phyloP scores from a whole-genome alignment of 2,888 invertebrate genomes.

The Eristalinus sepulchralis region DNA sequence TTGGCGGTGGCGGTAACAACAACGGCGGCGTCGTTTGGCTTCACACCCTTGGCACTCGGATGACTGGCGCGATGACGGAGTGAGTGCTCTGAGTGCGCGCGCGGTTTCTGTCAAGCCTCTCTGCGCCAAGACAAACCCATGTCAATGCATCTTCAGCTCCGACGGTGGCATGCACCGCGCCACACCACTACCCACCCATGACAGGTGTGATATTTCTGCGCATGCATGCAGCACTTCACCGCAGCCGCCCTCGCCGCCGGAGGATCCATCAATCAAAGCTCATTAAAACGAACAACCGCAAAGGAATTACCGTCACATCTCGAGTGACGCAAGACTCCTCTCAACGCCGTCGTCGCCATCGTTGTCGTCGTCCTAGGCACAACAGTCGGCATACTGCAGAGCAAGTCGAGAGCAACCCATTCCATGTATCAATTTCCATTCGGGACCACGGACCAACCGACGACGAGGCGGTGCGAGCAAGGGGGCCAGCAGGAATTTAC shows the following conservation, averaged over 20 bases:
- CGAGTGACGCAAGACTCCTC: slow-evolving; percentile 57
- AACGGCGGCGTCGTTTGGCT: slow-evolving; percentile 19
- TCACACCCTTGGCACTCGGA: slow-evolving; percentile 61
- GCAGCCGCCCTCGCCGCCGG: slow-evolving; percentile 20
- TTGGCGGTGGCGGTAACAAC: neutral
- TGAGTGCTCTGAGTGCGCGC: slow-evolving; percentile 8
- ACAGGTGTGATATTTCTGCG: slow-evolving; percentile 70
- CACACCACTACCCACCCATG: slow-evolving; percentile 63
- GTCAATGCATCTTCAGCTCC: slow-evolving; percentile 52
- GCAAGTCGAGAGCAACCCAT: neutral
- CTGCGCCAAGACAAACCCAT: slow-evolving; percentile 53
- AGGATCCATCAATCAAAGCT: slow-evolving; percentile 71
- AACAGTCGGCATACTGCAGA: neutral
- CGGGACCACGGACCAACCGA: slow-evolving; percentile 11
- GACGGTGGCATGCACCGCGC: slow-evolving; percentile 50
- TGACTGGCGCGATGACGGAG: slow-evolving; percentile 50
- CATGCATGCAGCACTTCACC: neutral
- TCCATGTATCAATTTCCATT: slow-evolving; percentile 49
- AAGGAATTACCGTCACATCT: slow-evolving; percentile 59
- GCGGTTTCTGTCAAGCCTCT: slow-evolving; percentile 61
- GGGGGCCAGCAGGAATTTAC: slow-evolving; percentile 58
- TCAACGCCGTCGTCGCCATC: slow-evolving; percentile 6
- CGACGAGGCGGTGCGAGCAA: neutral
- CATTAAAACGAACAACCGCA: slow-evolving; percentile 69
- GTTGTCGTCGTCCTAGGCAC: neutral